These are phyloP conservation scores for Antigone vipio DNA, from an alignment of 2,113 vertebrate genomes.

Conservation along the genomic window DNA sequence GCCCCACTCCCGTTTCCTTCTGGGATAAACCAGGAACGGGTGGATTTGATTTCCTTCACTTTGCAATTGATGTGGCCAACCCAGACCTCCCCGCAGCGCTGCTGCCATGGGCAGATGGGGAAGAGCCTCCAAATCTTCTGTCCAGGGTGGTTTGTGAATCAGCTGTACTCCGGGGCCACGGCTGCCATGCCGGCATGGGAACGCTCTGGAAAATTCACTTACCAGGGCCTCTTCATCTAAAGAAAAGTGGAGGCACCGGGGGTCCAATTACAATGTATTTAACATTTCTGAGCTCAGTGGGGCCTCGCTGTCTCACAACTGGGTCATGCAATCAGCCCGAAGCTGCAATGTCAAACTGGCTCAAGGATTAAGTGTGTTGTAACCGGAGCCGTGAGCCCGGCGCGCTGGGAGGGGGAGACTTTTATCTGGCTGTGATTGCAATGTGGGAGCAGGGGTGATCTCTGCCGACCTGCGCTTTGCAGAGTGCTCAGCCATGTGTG, in stretches of 20 bases:
- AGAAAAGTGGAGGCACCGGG: not conserved
- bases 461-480: not conserved
- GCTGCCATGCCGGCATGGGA: rapidly evolving
- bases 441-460: not conserved
- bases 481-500: not conserved
- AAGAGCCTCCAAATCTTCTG: not conserved
- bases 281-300: constrained; percentile 28
- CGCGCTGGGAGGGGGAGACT: not conserved
- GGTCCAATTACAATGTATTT: constrained; percentile 35
- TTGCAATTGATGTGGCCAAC: not conserved
- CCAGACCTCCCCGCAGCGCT: not conserved
- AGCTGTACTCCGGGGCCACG: rapidly evolving
- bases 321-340: not conserved
- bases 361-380: constrained; percentile 45
- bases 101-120: not conserved
- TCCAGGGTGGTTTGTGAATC: not conserved
- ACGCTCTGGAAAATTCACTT: not conserved
- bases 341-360: not conserved
- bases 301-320: constrained; percentile 18
- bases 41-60: not conserved
- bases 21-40: not conserved
- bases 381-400: not conserved
- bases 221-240: not conserved
- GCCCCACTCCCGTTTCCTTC: not conserved
- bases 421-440: not conserved